Percentiles rank a stretch among this genome's conserved stretches.
These are phyloP conservation scores for Sebastolobus alascanus DNA, from an alignment of 2,797 vertebrate genomes.

Conservation along the genomic window DNA sequence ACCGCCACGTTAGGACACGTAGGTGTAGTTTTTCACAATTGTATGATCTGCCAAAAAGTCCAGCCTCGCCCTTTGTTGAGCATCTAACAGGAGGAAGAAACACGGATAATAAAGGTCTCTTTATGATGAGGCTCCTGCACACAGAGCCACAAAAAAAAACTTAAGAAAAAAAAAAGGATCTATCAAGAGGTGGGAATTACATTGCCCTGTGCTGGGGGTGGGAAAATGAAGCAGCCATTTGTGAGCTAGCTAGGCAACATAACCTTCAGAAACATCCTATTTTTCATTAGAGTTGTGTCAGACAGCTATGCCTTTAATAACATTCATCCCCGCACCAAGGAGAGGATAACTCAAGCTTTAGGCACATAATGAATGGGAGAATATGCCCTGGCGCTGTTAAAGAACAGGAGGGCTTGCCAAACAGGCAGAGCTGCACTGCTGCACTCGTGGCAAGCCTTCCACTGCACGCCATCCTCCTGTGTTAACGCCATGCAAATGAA, in stretches of 20 bases:
- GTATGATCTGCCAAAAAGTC: slow-evolving; percentile 82
- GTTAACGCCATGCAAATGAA: slow-evolving; percentile 86
- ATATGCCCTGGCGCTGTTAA: slow-evolving; percentile 79
- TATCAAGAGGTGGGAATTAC: slow-evolving; percentile 89
- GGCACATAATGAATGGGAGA: slow-evolving; percentile 89
- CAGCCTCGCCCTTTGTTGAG: slow-evolving; percentile 82
- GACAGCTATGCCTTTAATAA: slow-evolving; percentile 88
- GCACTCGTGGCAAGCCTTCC: slow-evolving; percentile 82
- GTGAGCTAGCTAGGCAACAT: slow-evolving; percentile 84
- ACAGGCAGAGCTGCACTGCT: slow-evolving; percentile 74
- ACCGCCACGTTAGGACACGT: slow-evolving; percentile 45
- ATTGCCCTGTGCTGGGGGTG: slow-evolving; percentile 79
- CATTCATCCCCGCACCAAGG: slow-evolving; percentile 87
- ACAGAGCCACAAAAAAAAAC: slow-evolving; percentile 77
- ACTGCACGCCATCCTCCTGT: slow-evolving; percentile 83
- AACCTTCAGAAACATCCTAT: slow-evolving; percentile 91
- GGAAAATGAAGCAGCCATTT: slow-evolving; percentile 86
- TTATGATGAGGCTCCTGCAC: slow-evolving; percentile 86
- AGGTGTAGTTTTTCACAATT: slow-evolving; percentile 81
- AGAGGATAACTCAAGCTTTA: slow-evolving; percentile 89
- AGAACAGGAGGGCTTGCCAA: slow-evolving; percentile 76
- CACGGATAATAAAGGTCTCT: slow-evolving; percentile 85
- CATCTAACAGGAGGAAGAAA: slow-evolving; percentile 73
- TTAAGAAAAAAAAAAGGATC: slow-evolving; percentile 87
- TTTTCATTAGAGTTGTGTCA: slow-evolving; percentile 91